These are phyloP conservation scores for Rhinopomastus cyanomelas DNA, from an alignment of 2,113 vertebrate genomes.

Conservation along the genomic window DNA sequence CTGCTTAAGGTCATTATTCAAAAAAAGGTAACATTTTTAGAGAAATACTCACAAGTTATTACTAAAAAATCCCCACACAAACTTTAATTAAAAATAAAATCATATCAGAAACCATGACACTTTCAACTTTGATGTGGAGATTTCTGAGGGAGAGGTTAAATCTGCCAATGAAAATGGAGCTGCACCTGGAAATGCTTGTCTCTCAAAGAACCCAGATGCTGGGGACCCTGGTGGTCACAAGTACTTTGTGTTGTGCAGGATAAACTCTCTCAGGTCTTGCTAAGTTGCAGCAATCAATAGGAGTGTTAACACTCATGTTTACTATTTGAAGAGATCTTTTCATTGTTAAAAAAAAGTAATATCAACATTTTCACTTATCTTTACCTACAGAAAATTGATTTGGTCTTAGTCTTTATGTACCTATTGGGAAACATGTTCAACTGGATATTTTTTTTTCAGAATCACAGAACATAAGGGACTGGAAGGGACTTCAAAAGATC, in stretches of 20 bases:
- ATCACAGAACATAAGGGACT: no score
- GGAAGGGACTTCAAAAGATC: no score
- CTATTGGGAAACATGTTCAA: background rate
- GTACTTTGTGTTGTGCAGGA: background rate
- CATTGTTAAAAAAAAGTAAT: background rate
- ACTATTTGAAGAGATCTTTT: background rate
- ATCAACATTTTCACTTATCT: background rate
- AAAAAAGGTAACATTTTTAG: background rate
- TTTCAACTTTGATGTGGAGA: background rate
- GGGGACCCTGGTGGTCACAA: background rate
- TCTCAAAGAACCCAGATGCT: background rate
- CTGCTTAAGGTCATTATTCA: background rate
- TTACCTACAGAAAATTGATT: background rate
- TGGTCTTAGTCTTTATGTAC: background rate
- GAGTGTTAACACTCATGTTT: background rate
- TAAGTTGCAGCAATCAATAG: background rate
- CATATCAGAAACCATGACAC: background rate
- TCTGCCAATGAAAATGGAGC: background rate
- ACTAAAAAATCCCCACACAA: background rate
- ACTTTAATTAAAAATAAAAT: background rate
- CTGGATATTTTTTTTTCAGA: no score
- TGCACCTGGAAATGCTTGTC: background rate
- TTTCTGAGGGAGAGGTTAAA: background rate
- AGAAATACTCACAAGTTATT: background rate
- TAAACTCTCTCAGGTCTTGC: background rate